Conservation (phyloP, 2,797 vertebrate genomes). For the Tragelaphus eurycerus region DNA sequence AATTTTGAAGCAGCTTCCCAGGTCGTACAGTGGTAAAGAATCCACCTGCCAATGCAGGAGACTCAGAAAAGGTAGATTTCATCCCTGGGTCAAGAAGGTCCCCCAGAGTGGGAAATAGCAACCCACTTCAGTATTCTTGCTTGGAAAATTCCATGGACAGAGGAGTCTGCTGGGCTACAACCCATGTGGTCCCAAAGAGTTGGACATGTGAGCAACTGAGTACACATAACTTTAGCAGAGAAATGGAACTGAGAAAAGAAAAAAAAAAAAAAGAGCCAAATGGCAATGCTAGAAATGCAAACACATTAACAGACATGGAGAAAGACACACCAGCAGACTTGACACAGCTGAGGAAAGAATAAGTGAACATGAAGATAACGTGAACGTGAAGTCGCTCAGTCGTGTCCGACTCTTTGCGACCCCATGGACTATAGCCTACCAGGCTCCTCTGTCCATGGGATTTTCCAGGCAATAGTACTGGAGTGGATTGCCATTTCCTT, state of each 20-base stretch:
- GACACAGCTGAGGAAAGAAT: background rate
- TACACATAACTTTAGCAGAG: background rate
- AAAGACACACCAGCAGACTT: background rate
- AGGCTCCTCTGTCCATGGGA: no score
- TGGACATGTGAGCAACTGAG: background rate
- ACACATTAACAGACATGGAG: background rate
- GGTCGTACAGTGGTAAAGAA: background rate
- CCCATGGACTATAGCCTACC: no score
- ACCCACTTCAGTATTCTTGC: background rate
- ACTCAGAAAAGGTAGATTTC: background rate
- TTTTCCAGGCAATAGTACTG: no score
- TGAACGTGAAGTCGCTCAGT: no score
- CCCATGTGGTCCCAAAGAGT: background rate
- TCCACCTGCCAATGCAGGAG: background rate
- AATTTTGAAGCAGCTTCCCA: background rate
- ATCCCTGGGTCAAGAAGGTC: background rate
- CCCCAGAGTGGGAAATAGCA: background rate
- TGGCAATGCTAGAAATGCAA: background rate
- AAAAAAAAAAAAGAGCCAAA: background rate
- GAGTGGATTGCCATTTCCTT: no score
- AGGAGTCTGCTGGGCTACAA: background rate
- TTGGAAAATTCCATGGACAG: background rate
- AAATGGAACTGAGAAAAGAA: background rate
- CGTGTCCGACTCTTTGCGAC: no score
- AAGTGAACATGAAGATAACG: background rate